These are phyloP conservation scores for Ips typographus DNA, from an alignment of 1,140 invertebrate genomes.

Conservation along the genomic window DNA sequence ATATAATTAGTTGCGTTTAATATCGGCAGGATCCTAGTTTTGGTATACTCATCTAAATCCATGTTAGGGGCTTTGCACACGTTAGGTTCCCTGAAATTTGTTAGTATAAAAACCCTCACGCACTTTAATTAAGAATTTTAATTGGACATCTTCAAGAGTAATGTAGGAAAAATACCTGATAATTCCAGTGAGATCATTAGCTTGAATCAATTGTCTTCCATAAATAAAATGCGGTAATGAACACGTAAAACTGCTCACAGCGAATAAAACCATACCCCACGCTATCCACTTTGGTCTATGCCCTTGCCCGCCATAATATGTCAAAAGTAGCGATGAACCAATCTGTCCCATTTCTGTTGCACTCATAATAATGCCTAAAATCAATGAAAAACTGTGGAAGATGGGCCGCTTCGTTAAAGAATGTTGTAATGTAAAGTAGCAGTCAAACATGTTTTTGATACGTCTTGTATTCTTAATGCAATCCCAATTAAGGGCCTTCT, in stretches of 20 bases:
- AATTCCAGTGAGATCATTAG: conserved; percentile 57
- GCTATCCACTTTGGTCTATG: conserved; percentile 97
- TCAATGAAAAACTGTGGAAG: not conserved
- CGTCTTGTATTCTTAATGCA: no score
- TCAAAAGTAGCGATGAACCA: conserved; percentile 81
- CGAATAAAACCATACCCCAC: conserved; percentile 88
- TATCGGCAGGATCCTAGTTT: not conserved
- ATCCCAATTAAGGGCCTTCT: no score
- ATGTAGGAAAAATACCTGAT: conserved; percentile 17
- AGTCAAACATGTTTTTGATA: no score
- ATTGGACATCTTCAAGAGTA: not conserved
- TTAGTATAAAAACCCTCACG: not conserved
- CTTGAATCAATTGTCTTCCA: conserved; percentile 69
- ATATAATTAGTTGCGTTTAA: conserved; percentile 27
- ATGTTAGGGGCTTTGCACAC: conserved; percentile 42
- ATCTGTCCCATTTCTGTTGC: conserved; percentile 96
- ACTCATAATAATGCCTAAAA: conserved; percentile 72
- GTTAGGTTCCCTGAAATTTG: conserved; percentile 42
- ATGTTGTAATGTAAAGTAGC: no score
- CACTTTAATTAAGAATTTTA: conserved; percentile 1
- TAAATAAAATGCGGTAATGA: conserved; percentile 81
- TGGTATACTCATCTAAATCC: conserved; percentile 12
- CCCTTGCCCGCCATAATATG: conserved; percentile 90
- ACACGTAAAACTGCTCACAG: conserved; percentile 83
- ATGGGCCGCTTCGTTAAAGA: not conserved